Evolutionary conservation across 2,888 invertebrate genomes (phyloP), one percentile per base, ranked within the genome.

Genomic region (Chironomus tentans): DNA sequence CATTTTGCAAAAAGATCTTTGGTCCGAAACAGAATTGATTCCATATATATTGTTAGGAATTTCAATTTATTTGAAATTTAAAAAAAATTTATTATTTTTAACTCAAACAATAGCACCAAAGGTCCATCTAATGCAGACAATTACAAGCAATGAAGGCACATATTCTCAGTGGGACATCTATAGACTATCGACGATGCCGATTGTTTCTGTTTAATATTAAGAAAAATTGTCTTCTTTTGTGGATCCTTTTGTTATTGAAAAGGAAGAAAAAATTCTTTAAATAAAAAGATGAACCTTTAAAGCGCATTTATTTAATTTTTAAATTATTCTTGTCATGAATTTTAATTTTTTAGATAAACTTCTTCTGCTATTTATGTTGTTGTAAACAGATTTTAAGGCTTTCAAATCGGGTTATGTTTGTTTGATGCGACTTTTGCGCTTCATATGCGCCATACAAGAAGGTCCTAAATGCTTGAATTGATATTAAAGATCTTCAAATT

Each of bases 171-270:
- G 15, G 73, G 73, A 22, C 5, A 21, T 24, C 24, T 24, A 21
- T 12, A 65, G n/a, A n/a, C n/a, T n/a, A 24, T 21, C 65, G 13
- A 13, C 65, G 65, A 65, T 24, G 24, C 5, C 21, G n/a, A 61
- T 75, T 75, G 75, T 75, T 50, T 68, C 48, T 75, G 75, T 68
- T 75, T 68, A 75, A 68, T 75, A 47, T 68, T 68, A 50, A 75
- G 75, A 75, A 75, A 75, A 75, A 75, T 75, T 68, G 75, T 50
- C 50, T 68, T 68, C 75, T 68, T 72, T 73, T 38, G 46, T 65
- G 62, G 73, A 65, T 62, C 62, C 62, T 62, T 73, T 73, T 73
- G 56, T 71, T 71, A 24, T 6, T 12, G 50, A 68, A 56, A 56
- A 24, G 2, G 3, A 24, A 24, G 22, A 3, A n/a, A n/a, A n/a